Conservation (phyloP, 2,888 invertebrate species). For the Thereva unica region DNA sequence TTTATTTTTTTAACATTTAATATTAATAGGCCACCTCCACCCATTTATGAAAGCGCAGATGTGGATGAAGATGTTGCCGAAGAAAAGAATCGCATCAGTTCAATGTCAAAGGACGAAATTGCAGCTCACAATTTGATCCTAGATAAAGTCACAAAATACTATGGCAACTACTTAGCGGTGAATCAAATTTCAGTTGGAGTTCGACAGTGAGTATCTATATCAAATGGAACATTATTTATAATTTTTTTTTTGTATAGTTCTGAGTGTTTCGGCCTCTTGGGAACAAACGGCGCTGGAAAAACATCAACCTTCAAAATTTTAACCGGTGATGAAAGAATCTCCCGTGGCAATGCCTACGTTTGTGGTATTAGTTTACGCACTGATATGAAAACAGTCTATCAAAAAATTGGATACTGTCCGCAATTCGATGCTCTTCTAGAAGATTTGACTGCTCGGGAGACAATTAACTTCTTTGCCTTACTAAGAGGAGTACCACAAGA, state of each 20-base stretch:
- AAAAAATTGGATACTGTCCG: conserved; percentile 72
- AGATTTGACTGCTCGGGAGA: conserved; percentile 74
- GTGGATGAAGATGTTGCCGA: conserved; percentile 63
- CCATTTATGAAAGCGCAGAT: conserved; percentile 54
- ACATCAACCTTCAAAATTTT: conserved; percentile 89
- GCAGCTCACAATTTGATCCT: conserved; percentile 61
- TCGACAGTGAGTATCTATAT: conserved; percentile 48
- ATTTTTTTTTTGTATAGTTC: conserved; percentile 53
- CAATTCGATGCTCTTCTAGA: conserved; percentile 75
- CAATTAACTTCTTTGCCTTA: conserved; percentile 66
- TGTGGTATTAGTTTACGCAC: conserved; percentile 62
- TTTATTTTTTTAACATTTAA: background rate
- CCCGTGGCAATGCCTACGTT: conserved; percentile 72
- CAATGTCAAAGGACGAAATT: conserved; percentile 54
- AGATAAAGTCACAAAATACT: conserved; percentile 75
- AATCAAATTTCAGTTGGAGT: conserved; percentile 69
- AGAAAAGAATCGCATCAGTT: conserved; percentile 61
- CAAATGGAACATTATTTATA: background rate
- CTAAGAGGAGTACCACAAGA: conserved; percentile 61
- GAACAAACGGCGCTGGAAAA: conserved; percentile 87
- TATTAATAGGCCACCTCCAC: conserved; percentile 47
- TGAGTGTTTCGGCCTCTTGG: conserved; percentile 82
- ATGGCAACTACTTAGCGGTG: conserved; percentile 76
- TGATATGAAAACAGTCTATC: conserved; percentile 64
- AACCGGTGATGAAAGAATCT: conserved; percentile 77